A percentile compares a stretch with the other conserved stretches of the same genome.
These are phyloP conservation scores for Spinus pinus DNA, from an alignment of 2,797 vertebrate genomes.

Conservation along the genomic window DNA sequence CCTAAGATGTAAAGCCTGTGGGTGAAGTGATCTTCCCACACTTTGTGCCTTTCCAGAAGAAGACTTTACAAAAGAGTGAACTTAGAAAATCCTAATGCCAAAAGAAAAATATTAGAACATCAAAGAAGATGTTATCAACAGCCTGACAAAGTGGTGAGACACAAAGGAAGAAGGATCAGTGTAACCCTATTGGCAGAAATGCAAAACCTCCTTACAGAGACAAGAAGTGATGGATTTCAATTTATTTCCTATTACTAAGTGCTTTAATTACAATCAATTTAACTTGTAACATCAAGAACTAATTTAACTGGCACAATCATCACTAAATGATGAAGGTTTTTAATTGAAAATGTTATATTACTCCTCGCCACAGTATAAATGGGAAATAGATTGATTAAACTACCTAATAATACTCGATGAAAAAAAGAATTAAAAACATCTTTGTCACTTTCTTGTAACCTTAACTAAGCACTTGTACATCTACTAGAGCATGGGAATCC, in stretches of 20 bases:
- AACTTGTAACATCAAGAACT: background rate
- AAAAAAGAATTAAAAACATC: background rate
- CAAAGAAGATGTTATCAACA: conserved; percentile 48
- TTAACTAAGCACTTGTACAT: background rate
- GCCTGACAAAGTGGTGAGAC: background rate
- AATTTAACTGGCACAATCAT: conserved; percentile 28
- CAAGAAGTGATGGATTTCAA: background rate
- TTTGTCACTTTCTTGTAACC: background rate
- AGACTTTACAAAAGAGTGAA: background rate
- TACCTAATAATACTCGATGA: conserved; percentile 10
- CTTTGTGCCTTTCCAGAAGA: background rate
- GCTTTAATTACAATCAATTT: background rate
- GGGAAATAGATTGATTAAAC: conserved; percentile 32
- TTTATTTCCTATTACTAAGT: background rate
- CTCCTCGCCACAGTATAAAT: conserved; percentile 41
- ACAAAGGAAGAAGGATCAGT: conserved; percentile 51
- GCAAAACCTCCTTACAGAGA: background rate
- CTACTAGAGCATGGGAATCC: background rate
- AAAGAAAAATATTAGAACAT: background rate
- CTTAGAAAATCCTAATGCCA: background rate
- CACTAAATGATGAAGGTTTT: conserved; percentile 8
- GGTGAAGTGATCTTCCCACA: background rate
- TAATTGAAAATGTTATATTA: conserved; percentile 53
- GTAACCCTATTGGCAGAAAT: background rate
- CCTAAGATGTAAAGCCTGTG: background rate